Evolutionary conservation across 2,113 vertebrate species (phyloP), one percentile per base, ranked within the genome.

Genomic region (Pyrgilauda ruficollis): DNA sequence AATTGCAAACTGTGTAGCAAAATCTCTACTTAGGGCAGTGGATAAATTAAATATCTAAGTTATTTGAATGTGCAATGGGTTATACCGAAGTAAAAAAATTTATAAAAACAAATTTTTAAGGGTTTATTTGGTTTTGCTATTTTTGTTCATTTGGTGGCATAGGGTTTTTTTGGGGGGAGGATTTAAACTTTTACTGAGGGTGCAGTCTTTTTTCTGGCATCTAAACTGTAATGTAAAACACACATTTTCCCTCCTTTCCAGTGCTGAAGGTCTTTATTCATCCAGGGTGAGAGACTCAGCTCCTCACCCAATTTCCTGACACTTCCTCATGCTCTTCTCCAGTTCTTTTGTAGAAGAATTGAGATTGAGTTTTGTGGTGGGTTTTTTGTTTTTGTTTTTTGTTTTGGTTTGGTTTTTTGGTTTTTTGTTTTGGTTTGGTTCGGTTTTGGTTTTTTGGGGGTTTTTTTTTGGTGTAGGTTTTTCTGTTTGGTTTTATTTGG

Each of bases 141-240:
- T 43, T 55, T 37, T 35, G 15, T 11, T 43, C 10, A 3, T 43
- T 43, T 37, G 22, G 24, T 12, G 20, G 33, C 27, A 75, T 52
- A n/a, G n/a, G 22, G 1, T 0, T 23, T 13, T 53, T 52, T 39
- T 6, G 1, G 23, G 13, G 5, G 19, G 8, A 37, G 18, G 2
- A 6, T 43, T 63, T 17, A 62, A 63, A 33, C 26, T 49, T 58
- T 87, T 62, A 15, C 17, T 21, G 56, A 74, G 21, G 7, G 47
- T 61, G 27, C 33, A 28, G 5, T 63, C 14, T 72, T 16, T 14
- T 87, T 91, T 78, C 43, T 85, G 83, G 27, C 4, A 2, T 35
- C 23, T 24, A 16, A 84, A 37, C 31, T 41, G 21, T 37, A 23
- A 62, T 31, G 56, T 33, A 30, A 50, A 82, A 35, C 10, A 5